Base-by-base conservation (phyloP, 2,797 vertebrate species). In the Microctenopoma steveboyesi region DNA sequence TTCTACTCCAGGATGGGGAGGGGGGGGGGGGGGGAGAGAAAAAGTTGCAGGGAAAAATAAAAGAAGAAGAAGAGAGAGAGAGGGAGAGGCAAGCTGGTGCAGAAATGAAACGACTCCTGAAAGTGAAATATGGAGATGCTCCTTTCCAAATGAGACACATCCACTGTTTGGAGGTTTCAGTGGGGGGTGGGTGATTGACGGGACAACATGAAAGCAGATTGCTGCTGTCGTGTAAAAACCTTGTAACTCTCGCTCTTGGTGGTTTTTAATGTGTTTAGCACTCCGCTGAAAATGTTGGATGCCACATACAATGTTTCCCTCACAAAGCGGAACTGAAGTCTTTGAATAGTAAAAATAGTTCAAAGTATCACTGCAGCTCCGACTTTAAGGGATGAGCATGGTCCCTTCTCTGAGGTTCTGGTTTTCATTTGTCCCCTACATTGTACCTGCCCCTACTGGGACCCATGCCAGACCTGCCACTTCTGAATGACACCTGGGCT, bases 61-160 rank as follows among this genome's bases (percentile, higher is more conserved):
- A 68, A 76, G 58, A 39, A 74, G 39, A 39, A 72, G 57, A 58
- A 68, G 39, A 52, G 57, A 56, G 37, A 37, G 5, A 58, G 22
- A 74, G 35, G 73, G 49, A 65, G 69, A 68, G 50, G 62, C 48
- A 56, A 55, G 76, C 48, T 16, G 70, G 62, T 66, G 77, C 78
- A 85, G 78, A 72, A 86, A 89, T 84, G 51, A 89, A 82, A 87
- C 60, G 48, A 89, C 86, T 87, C 52, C 62, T 83, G 86, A 87
- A 81, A 87, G 79, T 87, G 84, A 83, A 89, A 83, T 82, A 75
- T 62, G 72, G 78, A 72, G 77, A 72, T 73, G 85, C 85, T 89
- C 18, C 11, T 39, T 81, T 86, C 88, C 88, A 91, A 85, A 90
- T 85, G 79, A 91, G 82, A 87, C 64, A 62, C 76, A 87, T 85